phyloP scores from a whole-genome alignment of 2,888 invertebrate species.

The Acholoe squamosa region DNA sequence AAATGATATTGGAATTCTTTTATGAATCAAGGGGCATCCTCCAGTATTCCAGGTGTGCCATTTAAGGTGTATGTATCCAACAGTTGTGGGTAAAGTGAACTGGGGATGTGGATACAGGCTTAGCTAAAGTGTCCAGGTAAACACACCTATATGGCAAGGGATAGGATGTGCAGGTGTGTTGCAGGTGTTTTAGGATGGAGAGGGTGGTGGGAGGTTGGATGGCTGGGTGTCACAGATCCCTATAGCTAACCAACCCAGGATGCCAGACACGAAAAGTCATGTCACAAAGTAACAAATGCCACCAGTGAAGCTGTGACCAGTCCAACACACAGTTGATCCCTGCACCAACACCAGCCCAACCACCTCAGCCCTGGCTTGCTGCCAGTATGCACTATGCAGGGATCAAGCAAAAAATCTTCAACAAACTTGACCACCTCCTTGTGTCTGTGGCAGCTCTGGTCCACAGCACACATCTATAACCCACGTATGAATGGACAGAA shows the following conservation, averaged over 20 bases:
- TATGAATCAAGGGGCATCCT: no score
- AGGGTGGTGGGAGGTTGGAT: background rate
- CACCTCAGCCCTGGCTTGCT: background rate
- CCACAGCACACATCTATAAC: background rate
- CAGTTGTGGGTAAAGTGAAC: background rate
- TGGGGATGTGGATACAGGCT: background rate
- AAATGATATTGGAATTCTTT: no score
- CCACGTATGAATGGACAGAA: background rate
- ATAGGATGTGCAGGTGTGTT: background rate
- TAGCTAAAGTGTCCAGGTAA: background rate
- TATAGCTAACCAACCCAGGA: background rate
- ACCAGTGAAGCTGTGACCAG: background rate
- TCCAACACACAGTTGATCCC: background rate
- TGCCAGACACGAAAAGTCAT: slow-evolving; percentile 1
- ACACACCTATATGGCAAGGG: background rate
- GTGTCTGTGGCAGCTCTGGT: background rate
- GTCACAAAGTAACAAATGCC: slow-evolving; percentile 1
- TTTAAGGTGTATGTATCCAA: background rate
- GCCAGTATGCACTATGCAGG: background rate
- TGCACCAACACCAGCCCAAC: background rate
- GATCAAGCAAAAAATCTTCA: background rate
- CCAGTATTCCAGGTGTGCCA: no score
- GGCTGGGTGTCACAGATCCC: background rate
- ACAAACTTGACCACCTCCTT: slow-evolving; percentile 2
- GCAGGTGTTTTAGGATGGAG: background rate